These are phyloP conservation scores for Meganola albula DNA, from an alignment of 2,888 invertebrate species.

Conservation along the genomic window DNA sequence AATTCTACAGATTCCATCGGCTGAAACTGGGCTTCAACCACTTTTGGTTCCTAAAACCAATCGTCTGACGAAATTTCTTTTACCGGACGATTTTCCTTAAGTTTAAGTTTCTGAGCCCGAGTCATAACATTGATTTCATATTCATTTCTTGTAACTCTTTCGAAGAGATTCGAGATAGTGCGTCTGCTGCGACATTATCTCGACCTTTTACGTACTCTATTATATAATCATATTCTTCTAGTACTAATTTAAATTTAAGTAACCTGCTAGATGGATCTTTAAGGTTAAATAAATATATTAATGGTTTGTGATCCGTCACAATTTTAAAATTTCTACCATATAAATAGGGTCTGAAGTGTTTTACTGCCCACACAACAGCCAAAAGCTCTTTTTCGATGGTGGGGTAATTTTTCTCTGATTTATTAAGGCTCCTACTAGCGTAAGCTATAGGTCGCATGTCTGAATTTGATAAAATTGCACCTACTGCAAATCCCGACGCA, in stretches of 20 bases:
- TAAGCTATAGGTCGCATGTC: constrained; percentile 1
- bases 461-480: constrained; percentile 1
- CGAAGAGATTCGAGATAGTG: constrained; percentile 3
- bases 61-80: neutral
- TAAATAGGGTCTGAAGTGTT: constrained; percentile 2
- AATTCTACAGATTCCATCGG: constrained; percentile 1
- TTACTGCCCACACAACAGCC: neutral
- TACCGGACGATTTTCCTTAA: neutral
- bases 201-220: constrained; percentile 1
- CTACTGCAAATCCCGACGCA: constrained; percentile 2
- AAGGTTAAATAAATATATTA: constrained; percentile 3
- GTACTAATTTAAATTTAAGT: neutral
- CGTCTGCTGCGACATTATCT: constrained; percentile 8
- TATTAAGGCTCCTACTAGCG: constrained; percentile 1
- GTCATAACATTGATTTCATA: constrained; percentile 5
- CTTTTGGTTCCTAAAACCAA: constrained; percentile 3
- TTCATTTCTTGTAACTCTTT: constrained; percentile 5
- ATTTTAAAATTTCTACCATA: neutral
- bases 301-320: constrained; percentile 3
- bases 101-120: constrained; percentile 4
- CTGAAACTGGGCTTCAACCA: constrained; percentile 1
- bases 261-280: constrained; percentile 2
- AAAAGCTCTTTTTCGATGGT: constrained; percentile 1
- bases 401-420: neutral
- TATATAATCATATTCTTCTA: constrained; percentile 13